Base-by-base conservation (phyloP, 2,888 invertebrate species). In the Stenotaenia linearis region DNA sequence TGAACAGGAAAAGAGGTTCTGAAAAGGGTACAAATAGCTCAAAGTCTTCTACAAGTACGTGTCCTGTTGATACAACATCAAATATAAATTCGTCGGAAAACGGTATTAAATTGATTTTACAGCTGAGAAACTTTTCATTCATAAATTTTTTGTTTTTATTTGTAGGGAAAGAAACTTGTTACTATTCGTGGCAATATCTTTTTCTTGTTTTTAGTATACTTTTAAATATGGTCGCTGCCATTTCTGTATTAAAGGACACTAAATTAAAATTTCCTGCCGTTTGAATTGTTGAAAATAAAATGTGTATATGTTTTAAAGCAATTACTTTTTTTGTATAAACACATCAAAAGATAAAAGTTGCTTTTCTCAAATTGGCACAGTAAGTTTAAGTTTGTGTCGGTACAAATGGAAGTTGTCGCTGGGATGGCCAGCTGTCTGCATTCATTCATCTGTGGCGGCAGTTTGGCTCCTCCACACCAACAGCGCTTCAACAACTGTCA, bases 361-460 rank as follows among this genome's bases (percentile, higher is more conserved):
- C 37, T 56, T 18, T 56, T 56, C 7, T 21, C 18, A 1, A 56
- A 56, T 56, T 56, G 56, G 56, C 56, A 56, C 18, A 7, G 56
- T n/a, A n/a, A n/a, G n/a, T n/a, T n/a, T n/a, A 21, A 56, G 21
- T 6, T 56, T 56, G 56, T 56, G 56, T 56, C n/a, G 56, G 56
- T 56, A 56, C 21, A 56, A 56, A 56, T 56, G 56, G 21, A 56
- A 21, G 56, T 56, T 56, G 56, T 56, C n/a, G 56, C 18, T 56
- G 56, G 56, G 56, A 56, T 21, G 56, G 21, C 56, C 56, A 56
- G 56, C 56, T 56, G 56, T 56, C 56, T 56, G 56, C 56, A 56
- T 56, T 56, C 56, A 56, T 56, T 56, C 56, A 56, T 56, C 56
- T 56, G 56, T 56, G 56, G 56, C 56, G 56, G 56, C 56, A n/a